Percentiles rank a stretch among this genome's conserved stretches.
Evolutionary conservation across 2,113 vertebrate species (phyloP).

Genomic region (Saguinus midas): DNA sequence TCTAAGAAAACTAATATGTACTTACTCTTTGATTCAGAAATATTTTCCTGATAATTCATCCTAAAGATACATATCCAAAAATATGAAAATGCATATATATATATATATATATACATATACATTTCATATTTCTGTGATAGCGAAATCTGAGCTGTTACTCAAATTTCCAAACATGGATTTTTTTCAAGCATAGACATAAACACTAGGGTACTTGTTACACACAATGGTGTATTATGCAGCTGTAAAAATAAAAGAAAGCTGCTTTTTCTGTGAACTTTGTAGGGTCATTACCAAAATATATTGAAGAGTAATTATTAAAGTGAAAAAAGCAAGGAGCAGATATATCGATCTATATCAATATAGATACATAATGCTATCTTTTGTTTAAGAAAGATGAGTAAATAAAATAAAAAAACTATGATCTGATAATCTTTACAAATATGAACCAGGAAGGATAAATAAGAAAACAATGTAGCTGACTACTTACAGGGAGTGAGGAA

Average conservation of each 20-base stretch:
- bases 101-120: neutral
- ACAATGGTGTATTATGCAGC: neutral
- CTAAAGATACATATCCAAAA: neutral
- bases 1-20: neutral
- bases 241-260: neutral
- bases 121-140: neutral
- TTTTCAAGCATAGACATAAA: neutral
- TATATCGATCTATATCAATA: neutral
- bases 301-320: neutral
- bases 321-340: neutral
- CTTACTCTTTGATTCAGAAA: neutral
- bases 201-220: neutral
- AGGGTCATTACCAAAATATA: neutral
- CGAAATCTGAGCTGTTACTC: neutral
- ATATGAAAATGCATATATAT: neutral
- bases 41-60: neutral
- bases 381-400: neutral
- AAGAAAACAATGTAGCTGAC: neutral
- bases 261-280: neutral
- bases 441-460: neutral
- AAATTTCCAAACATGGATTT: neutral
- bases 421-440: neutral
- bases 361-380: neutral
- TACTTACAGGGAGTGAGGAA: neutral
- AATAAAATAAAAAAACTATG: neutral